Base-by-base conservation (phyloP, 2,113 vertebrate genomes). In the Corythornis vintsioides region DNA sequence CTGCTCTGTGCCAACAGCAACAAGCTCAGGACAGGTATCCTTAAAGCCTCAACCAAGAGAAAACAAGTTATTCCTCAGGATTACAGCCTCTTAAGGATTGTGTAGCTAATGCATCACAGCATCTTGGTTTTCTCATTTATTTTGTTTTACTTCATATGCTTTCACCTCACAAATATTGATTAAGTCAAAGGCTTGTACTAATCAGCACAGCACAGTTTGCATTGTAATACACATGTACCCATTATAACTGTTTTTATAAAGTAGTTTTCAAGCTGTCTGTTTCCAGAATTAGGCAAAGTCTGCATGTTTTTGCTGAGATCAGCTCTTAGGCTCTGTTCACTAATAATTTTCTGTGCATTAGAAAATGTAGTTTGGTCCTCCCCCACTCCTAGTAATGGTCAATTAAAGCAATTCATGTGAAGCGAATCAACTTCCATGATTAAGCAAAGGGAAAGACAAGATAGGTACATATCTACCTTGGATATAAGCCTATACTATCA, bases 111-210 rank as follows among this genome's bases (percentile, higher is more conserved):
- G 43, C 22, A 80, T 29, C n/a, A 14, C 65, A 69, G 48, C 56
- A 52, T 15, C 56, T 40, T 29, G 38, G 4, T 18, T 70, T 87
- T 86, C 77, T 76, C 84, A 64, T 67, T 47, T 92, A 3, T 79
- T 94, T 90, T 26, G 3, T 63, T 87, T 89, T 66, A 50, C 25
- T 87, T 59, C 66, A 55, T 50, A 59, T 81, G 50, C 63, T 93
- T 87, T 79, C 66, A 35, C 15, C 47, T 83, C 91, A 83, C 89
- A 84, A 24, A 52, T 89, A 91, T 64, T 78, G 91, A 93, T 74
- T 73, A 33, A 78, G 61, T 22, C 83, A 80, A 80, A 77, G 52
- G 59, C 81, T 65, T 79, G 94, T 57, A 56, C 67, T 89, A 48
- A 75, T 90, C 81, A 89, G 86, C 3, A 29, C 21, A 70, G 82